Base-by-base conservation (phyloP, 2,888 invertebrate genomes). In the Tinea semifulvella region DNA sequence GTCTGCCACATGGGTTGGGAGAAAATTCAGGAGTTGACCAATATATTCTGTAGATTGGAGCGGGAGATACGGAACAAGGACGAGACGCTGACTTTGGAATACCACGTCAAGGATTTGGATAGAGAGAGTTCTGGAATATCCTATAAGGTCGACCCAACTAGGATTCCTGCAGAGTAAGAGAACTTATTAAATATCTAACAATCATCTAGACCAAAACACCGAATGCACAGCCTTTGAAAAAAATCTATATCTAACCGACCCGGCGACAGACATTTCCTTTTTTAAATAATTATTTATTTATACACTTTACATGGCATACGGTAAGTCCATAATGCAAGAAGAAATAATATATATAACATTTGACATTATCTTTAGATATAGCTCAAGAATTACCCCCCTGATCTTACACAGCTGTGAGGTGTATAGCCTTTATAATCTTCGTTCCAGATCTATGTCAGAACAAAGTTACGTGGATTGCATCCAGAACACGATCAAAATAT, bases 381-480 rank as follows among this genome's bases (percentile, higher is more conserved):
- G n/a, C n/a, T n/a, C n/a, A n/a, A n/a, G n/a, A n/a, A n/a, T n/a
- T n/a, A n/a, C n/a, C n/a, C n/a, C n/a, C n/a, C n/a, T n/a, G n/a
- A n/a, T n/a, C n/a, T n/a, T n/a, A n/a, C n/a, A n/a, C n/a, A n/a
- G n/a, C n/a, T n/a, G n/a, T n/a, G n/a, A n/a, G n/a, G n/a, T n/a
- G n/a, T n/a, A n/a, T n/a, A n/a, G n/a, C n/a, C n/a, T n/a, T n/a
- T n/a, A 18, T 38, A 13, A 19, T 45, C 31, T 28, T 20, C 28
- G 2, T 38, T 35, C 3, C 44, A 86, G 86, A 45, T 77, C 82
- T 10, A 83, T 91, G 57, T 87, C 93, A 0, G 94, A 94, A 56
- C 88, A 92, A 57, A 85, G 88, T 44, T 96, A 96, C 91, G 77
- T 91, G 43, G 88, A 92, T 51, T 89, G 91, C 60, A 91, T 92